Percentiles rank a stretch among this genome's conserved stretches.
Conservation (phyloP, 2,888 invertebrate genomes). For the Blastobasis adustella region DNA sequence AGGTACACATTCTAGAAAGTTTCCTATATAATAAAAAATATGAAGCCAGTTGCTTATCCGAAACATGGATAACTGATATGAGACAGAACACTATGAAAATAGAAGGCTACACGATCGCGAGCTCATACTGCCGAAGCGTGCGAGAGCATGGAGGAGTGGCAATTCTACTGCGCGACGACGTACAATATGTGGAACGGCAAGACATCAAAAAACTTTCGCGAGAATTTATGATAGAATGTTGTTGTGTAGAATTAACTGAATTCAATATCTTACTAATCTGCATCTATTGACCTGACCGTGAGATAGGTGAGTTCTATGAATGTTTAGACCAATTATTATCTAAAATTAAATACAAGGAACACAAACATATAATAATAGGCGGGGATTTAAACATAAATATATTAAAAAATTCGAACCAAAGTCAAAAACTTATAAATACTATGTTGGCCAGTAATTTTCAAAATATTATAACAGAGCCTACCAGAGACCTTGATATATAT, state of each 20-base stretch:
- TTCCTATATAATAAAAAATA: constrained; percentile 1
- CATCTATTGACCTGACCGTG: not conserved
- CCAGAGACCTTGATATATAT: not conserved
- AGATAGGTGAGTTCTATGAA: not conserved
- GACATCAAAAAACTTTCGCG: constrained; percentile 5
- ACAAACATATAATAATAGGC: not conserved
- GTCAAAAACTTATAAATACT: not conserved
- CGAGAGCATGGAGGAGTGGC: constrained; percentile 8
- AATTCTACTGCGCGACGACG: not conserved
- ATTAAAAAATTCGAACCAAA: not conserved
- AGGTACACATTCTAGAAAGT: constrained; percentile 1
- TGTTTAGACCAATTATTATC: not conserved
- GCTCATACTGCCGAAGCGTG: constrained; percentile 1
- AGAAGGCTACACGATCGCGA: constrained; percentile 3
- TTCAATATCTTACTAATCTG: not conserved
- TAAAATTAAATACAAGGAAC: not conserved
- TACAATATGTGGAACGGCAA: not conserved
- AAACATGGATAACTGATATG: constrained; percentile 9
- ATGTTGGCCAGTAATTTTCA: not conserved
- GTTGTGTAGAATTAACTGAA: constrained; percentile 4
- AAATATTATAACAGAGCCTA: not conserved
- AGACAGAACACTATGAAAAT: constrained; percentile 2
- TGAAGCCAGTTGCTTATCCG: constrained; percentile 4
- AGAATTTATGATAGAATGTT: constrained; percentile 9
- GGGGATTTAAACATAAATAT: not conserved